Evolutionary conservation across 2,797 vertebrate species (phyloP).

Genomic region (Gila robusta): DNA sequence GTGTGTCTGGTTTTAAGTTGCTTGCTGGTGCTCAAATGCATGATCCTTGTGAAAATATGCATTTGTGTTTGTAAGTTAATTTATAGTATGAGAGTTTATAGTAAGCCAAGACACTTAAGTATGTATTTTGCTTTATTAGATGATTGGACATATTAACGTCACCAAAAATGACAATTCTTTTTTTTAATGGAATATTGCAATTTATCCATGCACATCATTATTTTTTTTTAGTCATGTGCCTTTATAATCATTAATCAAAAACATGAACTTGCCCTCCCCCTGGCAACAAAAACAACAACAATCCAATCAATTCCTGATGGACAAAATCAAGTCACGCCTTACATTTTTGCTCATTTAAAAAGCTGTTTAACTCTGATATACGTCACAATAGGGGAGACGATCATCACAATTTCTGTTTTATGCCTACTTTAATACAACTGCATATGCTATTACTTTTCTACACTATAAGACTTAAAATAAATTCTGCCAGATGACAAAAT

Average conservation of each 20-base stretch:
- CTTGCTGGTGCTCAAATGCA: constrained; percentile 31
- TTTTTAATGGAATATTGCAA: not conserved
- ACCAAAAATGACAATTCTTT: too few species aligned
- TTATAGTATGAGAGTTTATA: not conserved
- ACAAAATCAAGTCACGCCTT: not conserved
- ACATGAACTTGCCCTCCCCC: not conserved
- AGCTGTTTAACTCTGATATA: not conserved
- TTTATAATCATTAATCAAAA: not conserved
- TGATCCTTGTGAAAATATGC: not conserved
- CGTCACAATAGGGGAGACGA: too few species aligned
- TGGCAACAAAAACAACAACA: not conserved
- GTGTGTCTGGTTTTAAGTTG: constrained; percentile 23
- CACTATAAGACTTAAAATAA: too few species aligned
- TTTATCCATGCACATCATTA: not conserved
- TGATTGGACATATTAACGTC: not conserved
- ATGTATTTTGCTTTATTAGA: not conserved
- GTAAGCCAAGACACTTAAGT: not conserved
- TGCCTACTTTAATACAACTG: not conserved
- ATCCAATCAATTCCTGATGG: not conserved
- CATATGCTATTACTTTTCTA: not conserved
- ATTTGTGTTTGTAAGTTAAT: not conserved
- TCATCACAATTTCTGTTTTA: not conserved
- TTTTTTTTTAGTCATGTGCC: not conserved
- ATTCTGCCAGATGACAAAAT: not conserved
- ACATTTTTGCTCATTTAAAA: not conserved